A percentile compares a stretch with the other conserved stretches of the same genome.
phyloP scores from a whole-genome alignment of 2,888 invertebrate species.

The Helicoverpa assulta region DNA sequence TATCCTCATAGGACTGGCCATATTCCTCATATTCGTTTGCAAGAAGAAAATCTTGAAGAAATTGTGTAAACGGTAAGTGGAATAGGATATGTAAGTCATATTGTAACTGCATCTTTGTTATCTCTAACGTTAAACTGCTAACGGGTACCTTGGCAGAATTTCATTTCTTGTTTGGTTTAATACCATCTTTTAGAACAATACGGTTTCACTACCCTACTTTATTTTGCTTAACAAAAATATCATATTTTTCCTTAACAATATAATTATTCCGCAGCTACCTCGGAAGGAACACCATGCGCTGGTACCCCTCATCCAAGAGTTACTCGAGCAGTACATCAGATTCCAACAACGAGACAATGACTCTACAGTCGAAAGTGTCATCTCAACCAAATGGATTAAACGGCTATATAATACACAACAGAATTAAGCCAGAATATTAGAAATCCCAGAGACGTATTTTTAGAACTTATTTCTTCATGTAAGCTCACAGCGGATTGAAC shows the following conservation, averaged over 20 bases:
- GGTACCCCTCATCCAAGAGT: conserved; percentile 65
- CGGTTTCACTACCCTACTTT: too few relatives aligned
- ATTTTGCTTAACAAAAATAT: too few relatives aligned
- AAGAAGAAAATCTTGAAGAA: conserved; percentile 77
- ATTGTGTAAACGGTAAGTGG: conserved; percentile 72
- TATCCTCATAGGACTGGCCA: conserved; percentile 78
- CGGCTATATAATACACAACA: conserved; percentile 23
- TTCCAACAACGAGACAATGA: conserved; percentile 66
- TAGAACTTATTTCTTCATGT: too few relatives aligned
- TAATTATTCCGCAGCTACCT: conserved; percentile 45
- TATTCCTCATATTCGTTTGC: conserved; percentile 84
- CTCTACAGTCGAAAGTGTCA: conserved; percentile 63
- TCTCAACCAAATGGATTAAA: conserved; percentile 67
- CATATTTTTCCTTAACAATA: neutral
- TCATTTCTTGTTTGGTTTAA: too few relatives aligned
- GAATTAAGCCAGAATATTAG: conserved; percentile 10
- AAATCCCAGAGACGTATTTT: too few relatives aligned
- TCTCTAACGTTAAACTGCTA: too few relatives aligned
- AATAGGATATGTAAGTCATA: neutral
- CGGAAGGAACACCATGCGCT: conserved; percentile 25
- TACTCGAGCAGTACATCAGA: conserved; percentile 63
- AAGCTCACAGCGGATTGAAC: too few relatives aligned
- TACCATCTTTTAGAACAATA: too few relatives aligned
- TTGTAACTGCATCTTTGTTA: neutral
- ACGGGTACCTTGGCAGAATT: too few relatives aligned